A percentile compares a stretch with the other conserved stretches of the same genome.
These are phyloP conservation scores for Hypotaenidia okinawae DNA, from an alignment of 2,797 vertebrate species.

Conservation along the genomic window DNA sequence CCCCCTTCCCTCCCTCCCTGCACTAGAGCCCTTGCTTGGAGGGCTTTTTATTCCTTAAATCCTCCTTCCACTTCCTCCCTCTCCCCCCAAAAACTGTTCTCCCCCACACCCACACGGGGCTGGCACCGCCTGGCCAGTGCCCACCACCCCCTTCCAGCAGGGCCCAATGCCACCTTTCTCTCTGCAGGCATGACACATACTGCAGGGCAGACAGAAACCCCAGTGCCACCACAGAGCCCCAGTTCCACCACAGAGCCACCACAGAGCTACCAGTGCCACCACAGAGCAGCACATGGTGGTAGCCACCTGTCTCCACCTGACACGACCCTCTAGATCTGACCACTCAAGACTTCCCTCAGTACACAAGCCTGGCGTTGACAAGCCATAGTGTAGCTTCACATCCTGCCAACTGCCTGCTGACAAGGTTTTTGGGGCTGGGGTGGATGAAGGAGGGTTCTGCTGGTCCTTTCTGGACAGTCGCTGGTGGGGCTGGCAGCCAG, in stretches of 20 bases:
- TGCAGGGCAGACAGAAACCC: background rate
- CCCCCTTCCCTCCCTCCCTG: background rate
- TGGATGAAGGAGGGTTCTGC: background rate
- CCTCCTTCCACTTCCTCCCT: background rate
- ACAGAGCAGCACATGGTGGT: background rate
- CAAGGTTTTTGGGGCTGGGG: background rate
- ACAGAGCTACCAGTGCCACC: too few species aligned
- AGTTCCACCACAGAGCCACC: too few species aligned
- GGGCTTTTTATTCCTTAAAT: background rate
- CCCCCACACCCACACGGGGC: background rate
- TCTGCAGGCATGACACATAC: background rate
- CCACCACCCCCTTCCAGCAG: background rate
- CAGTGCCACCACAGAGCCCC: too few species aligned
- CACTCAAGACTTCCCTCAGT: background rate
- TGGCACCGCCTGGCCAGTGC: background rate
- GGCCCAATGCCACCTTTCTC: background rate
- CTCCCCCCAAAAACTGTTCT: background rate
- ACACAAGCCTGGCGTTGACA: background rate
- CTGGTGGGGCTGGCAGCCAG: fast-evolving
- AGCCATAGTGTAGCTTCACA: background rate
- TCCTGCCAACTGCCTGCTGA: background rate
- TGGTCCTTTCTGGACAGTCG: background rate
- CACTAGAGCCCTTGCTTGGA: background rate
- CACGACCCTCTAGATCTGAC: background rate
- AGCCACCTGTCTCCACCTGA: background rate